A percentile compares a stretch with the other conserved stretches of the same genome.
Evolutionary conservation across 2,113 vertebrate species (phyloP).

Genomic region (Xiphophorus hellerii): DNA sequence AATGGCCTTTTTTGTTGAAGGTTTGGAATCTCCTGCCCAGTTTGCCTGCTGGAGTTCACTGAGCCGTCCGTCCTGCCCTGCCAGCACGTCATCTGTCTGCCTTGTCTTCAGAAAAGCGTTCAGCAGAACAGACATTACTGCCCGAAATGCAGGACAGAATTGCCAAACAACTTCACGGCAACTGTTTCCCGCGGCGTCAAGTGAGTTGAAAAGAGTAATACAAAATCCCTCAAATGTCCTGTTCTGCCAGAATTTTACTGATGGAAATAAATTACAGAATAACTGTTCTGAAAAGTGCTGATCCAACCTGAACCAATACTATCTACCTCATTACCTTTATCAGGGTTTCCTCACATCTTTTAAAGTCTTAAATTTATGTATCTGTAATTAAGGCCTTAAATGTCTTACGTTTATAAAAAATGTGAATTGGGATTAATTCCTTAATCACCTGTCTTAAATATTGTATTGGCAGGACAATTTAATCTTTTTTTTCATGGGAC

Average conservation of each 20-base stretch:
- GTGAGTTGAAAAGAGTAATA: constrained; percentile 16
- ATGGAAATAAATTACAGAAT: too few species aligned
- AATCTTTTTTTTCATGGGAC: too few species aligned
- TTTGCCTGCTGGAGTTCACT: constrained; percentile 67
- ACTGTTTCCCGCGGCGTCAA: constrained; percentile 45
- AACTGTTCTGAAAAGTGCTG: too few species aligned
- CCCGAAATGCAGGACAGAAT: constrained; percentile 59
- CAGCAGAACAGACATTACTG: constrained; percentile 25
- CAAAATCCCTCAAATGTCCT: neutral
- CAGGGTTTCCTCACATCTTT: too few species aligned
- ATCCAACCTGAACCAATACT: too few species aligned
- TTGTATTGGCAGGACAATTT: too few species aligned
- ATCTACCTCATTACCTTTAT: neutral
- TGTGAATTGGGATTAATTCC: too few species aligned
- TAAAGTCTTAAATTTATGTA: too few species aligned
- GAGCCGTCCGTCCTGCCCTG: constrained; percentile 77
- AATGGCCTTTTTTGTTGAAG: constrained; percentile 33
- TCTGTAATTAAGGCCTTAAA: too few species aligned
- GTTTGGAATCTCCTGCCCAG: constrained; percentile 69
- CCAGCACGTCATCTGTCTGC: constrained; percentile 73
- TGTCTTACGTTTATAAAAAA: too few species aligned
- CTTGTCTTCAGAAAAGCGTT: constrained; percentile 54
- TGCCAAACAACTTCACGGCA: constrained; percentile 49
- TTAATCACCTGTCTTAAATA: too few species aligned
- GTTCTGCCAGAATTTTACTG: neutral